A percentile compares a stretch with the other conserved stretches of the same genome.
Evolutionary conservation across 1,140 invertebrate genomes (phyloP).

Genomic region (Panagrolaimus sp.): DNA sequence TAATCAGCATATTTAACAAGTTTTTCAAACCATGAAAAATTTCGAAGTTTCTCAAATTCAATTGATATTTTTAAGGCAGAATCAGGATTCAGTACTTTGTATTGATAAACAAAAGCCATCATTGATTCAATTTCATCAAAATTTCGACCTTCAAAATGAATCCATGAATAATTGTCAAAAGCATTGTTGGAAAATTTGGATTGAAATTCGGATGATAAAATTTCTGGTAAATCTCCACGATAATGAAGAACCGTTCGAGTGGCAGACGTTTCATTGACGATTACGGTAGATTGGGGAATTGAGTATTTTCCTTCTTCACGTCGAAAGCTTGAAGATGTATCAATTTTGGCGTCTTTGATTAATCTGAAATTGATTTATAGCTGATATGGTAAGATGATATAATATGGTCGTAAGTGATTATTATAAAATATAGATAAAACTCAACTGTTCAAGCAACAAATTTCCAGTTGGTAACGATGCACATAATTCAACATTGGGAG

Average conservation of each 20-base stretch:
- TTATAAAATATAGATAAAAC: not conserved
- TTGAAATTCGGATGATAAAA: slow-evolving; percentile 30
- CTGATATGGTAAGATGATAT: not conserved
- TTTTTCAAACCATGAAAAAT: slow-evolving; percentile 31
- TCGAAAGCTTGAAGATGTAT: slow-evolving; percentile 9
- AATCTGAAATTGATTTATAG: not conserved
- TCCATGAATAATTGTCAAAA: slow-evolving; percentile 22
- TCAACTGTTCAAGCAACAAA: slow-evolving; percentile 24
- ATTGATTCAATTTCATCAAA: slow-evolving; percentile 4
- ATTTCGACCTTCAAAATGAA: slow-evolving; percentile 36
- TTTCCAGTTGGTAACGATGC: slow-evolving; percentile 25
- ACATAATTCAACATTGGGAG: slow-evolving; percentile 19
- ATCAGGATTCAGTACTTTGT: not conserved
- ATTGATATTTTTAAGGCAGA: slow-evolving; percentile 17
- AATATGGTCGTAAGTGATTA: no score
- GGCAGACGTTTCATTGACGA: slow-evolving; percentile 28
- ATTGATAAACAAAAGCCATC: slow-evolving; percentile 14
- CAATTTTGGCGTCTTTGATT: not conserved
- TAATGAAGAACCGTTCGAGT: slow-evolving; percentile 40
- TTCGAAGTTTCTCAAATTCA: slow-evolving; percentile 37
- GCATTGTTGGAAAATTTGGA: slow-evolving; percentile 14
- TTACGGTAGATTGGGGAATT: slow-evolving; percentile 32
- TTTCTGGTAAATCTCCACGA: slow-evolving; percentile 29
- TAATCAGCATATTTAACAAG: slow-evolving; percentile 27
- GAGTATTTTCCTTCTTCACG: not conserved